Evolutionary conservation across 64 coral and sea anemone species (phyloP).

Genomic region (Platygyra sinensis): DNA sequence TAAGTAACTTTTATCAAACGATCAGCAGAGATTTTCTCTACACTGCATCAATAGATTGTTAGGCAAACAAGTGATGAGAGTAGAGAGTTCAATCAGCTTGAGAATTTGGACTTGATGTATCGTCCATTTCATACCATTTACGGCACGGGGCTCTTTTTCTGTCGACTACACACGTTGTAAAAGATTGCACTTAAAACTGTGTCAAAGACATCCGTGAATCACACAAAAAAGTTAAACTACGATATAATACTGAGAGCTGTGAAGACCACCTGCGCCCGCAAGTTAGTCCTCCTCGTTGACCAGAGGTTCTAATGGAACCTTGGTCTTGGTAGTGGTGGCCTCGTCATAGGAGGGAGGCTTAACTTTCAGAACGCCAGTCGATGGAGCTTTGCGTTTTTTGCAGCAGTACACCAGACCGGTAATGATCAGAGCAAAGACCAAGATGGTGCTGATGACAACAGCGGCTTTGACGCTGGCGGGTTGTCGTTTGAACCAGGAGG

Average conservation of each 20-base stretch:
- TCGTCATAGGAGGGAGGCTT: constrained; percentile 15
- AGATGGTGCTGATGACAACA: constrained; percentile 7
- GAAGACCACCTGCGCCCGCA: not conserved
- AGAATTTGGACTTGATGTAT: no score
- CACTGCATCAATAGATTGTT: no score
- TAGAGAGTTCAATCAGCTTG: no score
- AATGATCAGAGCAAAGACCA: not conserved
- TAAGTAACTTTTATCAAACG: not conserved
- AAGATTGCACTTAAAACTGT: not conserved
- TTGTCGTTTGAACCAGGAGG: constrained; percentile 31
- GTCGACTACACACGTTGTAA: not conserved
- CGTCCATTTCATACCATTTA: no score
- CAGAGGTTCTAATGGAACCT: constrained; percentile 31
- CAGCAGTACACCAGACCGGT: constrained; percentile 5
- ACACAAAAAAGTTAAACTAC: not conserved
- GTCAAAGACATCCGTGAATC: not conserved
- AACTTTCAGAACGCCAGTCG: not conserved
- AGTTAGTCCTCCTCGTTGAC: constrained; percentile 36
- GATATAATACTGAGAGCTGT: not conserved
- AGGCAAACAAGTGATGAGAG: no score
- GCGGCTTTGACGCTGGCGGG: constrained; percentile 1
- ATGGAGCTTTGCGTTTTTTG: not conserved
- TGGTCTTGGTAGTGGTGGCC: not conserved
- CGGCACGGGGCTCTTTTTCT: not conserved
- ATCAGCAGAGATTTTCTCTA: not conserved